Conservation (phyloP, 2,888 invertebrate genomes). For the Rhamnusium bicolor region DNA sequence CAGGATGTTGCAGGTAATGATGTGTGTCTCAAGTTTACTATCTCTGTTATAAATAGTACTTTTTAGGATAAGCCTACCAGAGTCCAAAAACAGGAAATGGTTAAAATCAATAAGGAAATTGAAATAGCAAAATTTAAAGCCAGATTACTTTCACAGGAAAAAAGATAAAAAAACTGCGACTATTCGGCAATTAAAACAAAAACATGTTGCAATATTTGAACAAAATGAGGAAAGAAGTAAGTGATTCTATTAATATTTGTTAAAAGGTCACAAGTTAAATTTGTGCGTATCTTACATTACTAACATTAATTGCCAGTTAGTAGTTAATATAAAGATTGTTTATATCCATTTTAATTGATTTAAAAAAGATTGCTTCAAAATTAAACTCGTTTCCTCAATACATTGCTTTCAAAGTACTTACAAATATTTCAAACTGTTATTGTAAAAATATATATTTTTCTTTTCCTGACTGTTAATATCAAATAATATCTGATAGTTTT, state of each 20-base stretch:
- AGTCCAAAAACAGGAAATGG: slow-evolving; percentile 77
- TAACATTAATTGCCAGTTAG: too few relatives aligned
- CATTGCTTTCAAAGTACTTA: too few relatives aligned
- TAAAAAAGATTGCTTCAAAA: too few relatives aligned
- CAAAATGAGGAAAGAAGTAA: slow-evolving; percentile 81
- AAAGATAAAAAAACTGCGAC: slow-evolving; percentile 78
- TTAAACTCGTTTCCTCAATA: too few relatives aligned
- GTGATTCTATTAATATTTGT: background rate
- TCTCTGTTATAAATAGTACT: slow-evolving; percentile 19
- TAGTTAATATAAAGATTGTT: too few relatives aligned
- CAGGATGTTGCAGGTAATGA: slow-evolving; percentile 67
- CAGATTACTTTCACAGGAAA: slow-evolving; percentile 80
- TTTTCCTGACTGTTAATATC: too few relatives aligned
- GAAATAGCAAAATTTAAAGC: slow-evolving; percentile 82
- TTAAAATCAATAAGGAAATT: slow-evolving; percentile 78
- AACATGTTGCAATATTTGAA: slow-evolving; percentile 77
- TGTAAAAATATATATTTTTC: too few relatives aligned
- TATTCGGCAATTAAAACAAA: slow-evolving; percentile 78
- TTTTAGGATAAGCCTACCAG: slow-evolving; percentile 77
- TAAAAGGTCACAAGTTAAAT: background rate
- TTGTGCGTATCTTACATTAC: too few relatives aligned
- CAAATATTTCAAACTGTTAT: too few relatives aligned
- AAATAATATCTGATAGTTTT: too few relatives aligned
- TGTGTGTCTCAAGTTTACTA: background rate
- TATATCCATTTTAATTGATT: too few relatives aligned